Base-by-base conservation (phyloP, 1,140 invertebrate species). In the Saxidomus purpurata region DNA sequence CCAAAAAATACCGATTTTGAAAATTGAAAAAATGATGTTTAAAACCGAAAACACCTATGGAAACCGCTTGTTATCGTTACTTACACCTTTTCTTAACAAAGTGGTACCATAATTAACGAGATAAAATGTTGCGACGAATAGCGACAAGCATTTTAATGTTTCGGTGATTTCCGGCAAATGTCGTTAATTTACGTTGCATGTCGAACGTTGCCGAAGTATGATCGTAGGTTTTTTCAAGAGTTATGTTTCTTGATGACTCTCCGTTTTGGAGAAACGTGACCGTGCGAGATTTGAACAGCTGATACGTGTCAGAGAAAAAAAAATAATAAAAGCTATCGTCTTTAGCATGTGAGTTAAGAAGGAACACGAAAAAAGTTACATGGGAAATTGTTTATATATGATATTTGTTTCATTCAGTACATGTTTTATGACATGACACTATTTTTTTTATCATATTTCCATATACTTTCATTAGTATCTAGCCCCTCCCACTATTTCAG, bases 241-340 rank as follows among this genome's bases (percentile, higher is more conserved):
- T 71, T 71, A 71, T 71, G 28, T 71, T 71, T 71, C 67, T 71
- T 71, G 67, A 71, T 71, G 67, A 71, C 67, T 71, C 67, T 71
- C 67, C 67, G 4, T 71, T 71, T 71, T 71, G n/a, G 67, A 71
- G 67, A 71, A 71, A 71, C 28, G 67, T 71, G 67, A 71, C 67
- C 67, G n/a, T 71, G 67, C 67, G 28, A 71, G 28, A 71, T 71
- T 59, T 59, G 19, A 59, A 59, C 52, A 59, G 52, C 52, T 59
- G 17, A 22, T 59, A 59, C 52, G 52, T 19, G 52, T 22, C 8
- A 22, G 19, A 8, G 19, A 22, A 59, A 59, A 59, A 59, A 59
- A n/a, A n/a, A n/a, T n/a, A n/a, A n/a, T n/a, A n/a, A 71, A 71
- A 31, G 36, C 4, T 71, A 31, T 17, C 11, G 67, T 71, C 28